Conservation (phyloP, 2,888 invertebrate species). For the Physocephala rufipes region DNA sequence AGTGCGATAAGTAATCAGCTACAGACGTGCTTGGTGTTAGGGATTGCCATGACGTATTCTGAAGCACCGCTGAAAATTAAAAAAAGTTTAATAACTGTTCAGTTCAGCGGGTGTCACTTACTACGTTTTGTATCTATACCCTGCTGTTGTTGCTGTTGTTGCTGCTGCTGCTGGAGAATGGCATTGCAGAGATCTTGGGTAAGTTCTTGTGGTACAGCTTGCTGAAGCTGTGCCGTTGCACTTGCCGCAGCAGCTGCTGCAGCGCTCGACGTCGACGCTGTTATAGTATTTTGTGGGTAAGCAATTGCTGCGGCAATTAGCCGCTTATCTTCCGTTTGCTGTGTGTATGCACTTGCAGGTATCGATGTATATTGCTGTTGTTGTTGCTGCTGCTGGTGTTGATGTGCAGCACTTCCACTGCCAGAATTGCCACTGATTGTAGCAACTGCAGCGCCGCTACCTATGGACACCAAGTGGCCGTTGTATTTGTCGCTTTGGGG, state of each 20-base stretch:
- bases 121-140: conserved; percentile 60
- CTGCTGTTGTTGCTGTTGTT: conserved; percentile 56
- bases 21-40: conserved; percentile 80
- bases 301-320: conserved; percentile 55
- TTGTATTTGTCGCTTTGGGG: conserved; percentile 68
- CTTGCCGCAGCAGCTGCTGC: conserved; percentile 44
- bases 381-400: conserved; percentile 65
- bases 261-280: conserved; percentile 50
- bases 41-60: conserved; percentile 66
- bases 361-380: conserved; percentile 56
- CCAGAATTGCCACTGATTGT: conserved; percentile 22
- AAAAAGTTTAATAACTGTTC: not conserved
- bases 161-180: conserved; percentile 61
- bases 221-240: conserved; percentile 53
- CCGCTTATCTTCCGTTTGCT: conserved; percentile 56
- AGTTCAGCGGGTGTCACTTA: conserved; percentile 43
- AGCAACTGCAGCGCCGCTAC: conserved; percentile 42
- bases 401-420: conserved; percentile 24
- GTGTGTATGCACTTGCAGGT: conserved; percentile 51
- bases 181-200: conserved; percentile 66
- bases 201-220: conserved; percentile 62
- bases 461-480: conserved; percentile 61
- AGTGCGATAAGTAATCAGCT: conserved; percentile 84
- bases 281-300: conserved; percentile 57
- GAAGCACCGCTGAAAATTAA: conserved; percentile 54